Conservation (phyloP, 2,888 invertebrate genomes). For the Ormyrus rosae region DNA sequence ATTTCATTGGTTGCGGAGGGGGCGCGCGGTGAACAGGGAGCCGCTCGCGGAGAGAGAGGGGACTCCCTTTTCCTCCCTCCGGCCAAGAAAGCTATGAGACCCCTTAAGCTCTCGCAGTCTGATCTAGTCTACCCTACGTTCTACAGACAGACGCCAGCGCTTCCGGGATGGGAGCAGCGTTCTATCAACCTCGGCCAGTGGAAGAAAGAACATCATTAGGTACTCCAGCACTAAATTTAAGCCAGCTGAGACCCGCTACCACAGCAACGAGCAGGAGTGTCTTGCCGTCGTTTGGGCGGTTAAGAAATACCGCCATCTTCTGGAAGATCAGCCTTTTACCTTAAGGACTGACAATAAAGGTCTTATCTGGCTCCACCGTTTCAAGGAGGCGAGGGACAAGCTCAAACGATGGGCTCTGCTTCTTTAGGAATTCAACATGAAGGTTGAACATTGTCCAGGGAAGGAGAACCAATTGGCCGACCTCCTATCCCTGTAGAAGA, state of each 20-base stretch:
- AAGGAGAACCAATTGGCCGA: neutral
- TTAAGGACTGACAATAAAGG: neutral
- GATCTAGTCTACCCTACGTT: neutral
- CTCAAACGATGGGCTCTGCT: neutral
- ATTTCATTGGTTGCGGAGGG: too few species aligned
- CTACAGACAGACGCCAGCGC: neutral
- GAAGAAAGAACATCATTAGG: neutral
- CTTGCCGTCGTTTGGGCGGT: constrained; percentile 50
- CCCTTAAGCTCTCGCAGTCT: too few species aligned
- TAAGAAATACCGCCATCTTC: constrained; percentile 33
- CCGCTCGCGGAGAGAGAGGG: too few species aligned
- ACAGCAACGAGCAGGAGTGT: constrained; percentile 56
- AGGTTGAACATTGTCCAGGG: too few species aligned
- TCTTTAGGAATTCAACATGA: neutral
- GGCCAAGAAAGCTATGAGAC: too few species aligned
- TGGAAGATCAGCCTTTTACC: constrained; percentile 39
- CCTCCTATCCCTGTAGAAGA: neutral
- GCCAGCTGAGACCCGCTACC: constrained; percentile 45
- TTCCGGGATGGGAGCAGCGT: neutral
- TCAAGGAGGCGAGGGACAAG: neutral
- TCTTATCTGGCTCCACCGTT: neutral
- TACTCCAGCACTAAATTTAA: constrained; percentile 58
- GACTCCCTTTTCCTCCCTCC: too few species aligned
- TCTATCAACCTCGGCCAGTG: neutral
- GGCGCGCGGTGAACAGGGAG: too few species aligned